Percentiles rank a stretch among this genome's conserved stretches.
phyloP scores from a whole-genome alignment of 2,888 invertebrate genomes.

The Hemistola chrysoprasaria region DNA sequence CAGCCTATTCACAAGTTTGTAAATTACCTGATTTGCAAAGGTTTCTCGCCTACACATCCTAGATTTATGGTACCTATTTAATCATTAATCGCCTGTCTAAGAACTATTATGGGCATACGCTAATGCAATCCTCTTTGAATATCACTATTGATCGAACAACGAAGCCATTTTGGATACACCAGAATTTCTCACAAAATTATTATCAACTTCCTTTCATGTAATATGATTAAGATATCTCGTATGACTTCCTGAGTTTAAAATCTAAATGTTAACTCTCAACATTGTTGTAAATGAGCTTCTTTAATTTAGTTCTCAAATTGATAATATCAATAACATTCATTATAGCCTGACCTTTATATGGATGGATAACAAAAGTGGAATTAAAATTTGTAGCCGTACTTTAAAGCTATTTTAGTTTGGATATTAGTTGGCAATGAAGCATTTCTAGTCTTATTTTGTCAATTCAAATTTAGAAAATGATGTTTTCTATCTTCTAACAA shows the following conservation, averaged over 20 bases:
- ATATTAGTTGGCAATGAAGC: too few relatives aligned
- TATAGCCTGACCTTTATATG: constrained; percentile 51
- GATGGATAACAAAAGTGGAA: constrained; percentile 35
- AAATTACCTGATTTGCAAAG: constrained; percentile 17
- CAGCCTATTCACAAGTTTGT: constrained; percentile 1
- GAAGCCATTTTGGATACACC: too few relatives aligned
- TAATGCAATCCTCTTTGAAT: too few relatives aligned
- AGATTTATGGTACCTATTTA: constrained; percentile 14
- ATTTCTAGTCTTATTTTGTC: too few relatives aligned
- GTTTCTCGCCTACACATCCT: constrained; percentile 15
- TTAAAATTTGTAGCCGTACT: constrained; percentile 29
- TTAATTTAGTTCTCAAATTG: too few relatives aligned
- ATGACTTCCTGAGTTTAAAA: neutral
- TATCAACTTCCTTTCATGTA: too few relatives aligned
- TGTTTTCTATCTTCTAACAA: too few relatives aligned
- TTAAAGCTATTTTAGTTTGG: constrained; percentile 14
- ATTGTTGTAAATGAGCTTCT: constrained; percentile 37
- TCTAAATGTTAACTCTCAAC: constrained; percentile 10
- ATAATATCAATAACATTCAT: constrained; percentile 49
- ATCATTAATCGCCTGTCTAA: too few relatives aligned
- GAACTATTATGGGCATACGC: too few relatives aligned
- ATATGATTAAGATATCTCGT: neutral
- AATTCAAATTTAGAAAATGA: too few relatives aligned
- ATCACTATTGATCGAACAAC: too few relatives aligned
- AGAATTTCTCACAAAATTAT: too few relatives aligned